phyloP scores from a whole-genome alignment of 2,797 vertebrate species.

The Eulemur mongoz region DNA sequence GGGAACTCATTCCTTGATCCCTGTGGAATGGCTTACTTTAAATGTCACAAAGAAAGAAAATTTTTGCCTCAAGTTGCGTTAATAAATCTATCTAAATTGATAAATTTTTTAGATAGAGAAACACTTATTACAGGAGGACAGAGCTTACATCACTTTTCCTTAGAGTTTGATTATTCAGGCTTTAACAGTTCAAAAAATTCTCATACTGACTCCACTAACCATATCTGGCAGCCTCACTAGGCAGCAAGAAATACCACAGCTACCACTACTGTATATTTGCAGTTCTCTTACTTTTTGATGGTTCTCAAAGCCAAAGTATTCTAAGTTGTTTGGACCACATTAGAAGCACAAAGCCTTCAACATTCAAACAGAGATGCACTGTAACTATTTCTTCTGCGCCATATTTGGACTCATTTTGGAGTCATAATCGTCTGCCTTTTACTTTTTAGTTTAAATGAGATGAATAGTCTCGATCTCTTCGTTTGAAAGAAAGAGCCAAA shows the following conservation, averaged over 20 bases:
- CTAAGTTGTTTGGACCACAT: not conserved
- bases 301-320: not conserved
- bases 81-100: not conserved
- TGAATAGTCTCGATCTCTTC: not conserved
- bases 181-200: not conserved
- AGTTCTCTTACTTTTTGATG: not conserved
- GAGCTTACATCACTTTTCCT: not conserved
- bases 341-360: not conserved
- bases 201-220: not conserved
- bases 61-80: not conserved
- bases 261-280: not conserved
- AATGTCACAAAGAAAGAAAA: not conserved
- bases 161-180: not conserved
- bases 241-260: not conserved
- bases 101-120: not conserved
- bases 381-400: not conserved
- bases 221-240: not conserved
- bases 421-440: not conserved
- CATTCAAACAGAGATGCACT: not conserved
- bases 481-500: not conserved
- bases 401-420: not conserved
- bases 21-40: not conserved
- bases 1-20: not conserved
- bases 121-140: not conserved
- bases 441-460: not conserved